Evolutionary conservation across 53 echinoderm and acorn worm genomes (phyloP).

Genomic region (Stichopus horrens): DNA sequence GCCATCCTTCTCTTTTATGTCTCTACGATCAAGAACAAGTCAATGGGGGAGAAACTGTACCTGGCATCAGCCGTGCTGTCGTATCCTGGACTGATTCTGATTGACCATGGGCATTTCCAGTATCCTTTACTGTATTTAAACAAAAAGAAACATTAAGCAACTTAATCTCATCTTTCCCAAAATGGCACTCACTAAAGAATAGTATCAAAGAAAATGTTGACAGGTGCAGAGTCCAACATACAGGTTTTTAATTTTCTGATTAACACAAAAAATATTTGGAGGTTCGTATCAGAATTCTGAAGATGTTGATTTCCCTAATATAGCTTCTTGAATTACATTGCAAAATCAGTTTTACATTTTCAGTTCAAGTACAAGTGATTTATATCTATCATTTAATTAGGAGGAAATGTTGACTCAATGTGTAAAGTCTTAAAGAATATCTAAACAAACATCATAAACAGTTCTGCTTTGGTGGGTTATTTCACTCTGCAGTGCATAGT

Average conservation of each 20-base stretch:
- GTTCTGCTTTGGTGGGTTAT: background rate
- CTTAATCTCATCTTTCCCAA: too few relatives aligned
- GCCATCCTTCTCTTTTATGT: conserved; percentile 75
- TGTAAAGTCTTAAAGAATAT: background rate
- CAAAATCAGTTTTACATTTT: background rate
- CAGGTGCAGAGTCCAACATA: too few relatives aligned
- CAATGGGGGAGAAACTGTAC: conserved; percentile 54
- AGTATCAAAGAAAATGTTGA: too few relatives aligned
- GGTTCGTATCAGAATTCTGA: too few relatives aligned
- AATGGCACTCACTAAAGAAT: too few relatives aligned
- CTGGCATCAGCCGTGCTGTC: conserved; percentile 62
- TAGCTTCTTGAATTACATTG: too few relatives aligned
- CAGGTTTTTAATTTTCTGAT: too few relatives aligned
- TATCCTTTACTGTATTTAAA: conserved; percentile 69
- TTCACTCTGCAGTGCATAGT: too few relatives aligned
- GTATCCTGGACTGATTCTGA: conserved; percentile 89
- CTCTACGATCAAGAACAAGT: conserved; percentile 58
- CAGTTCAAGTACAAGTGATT: background rate
- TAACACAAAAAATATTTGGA: too few relatives aligned
- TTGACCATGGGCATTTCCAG: conserved; percentile 99
- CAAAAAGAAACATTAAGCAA: too few relatives aligned
- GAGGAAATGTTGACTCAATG: background rate
- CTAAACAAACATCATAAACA: background rate
- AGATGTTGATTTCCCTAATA: too few relatives aligned
- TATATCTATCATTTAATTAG: background rate